Evolutionary conservation across 2,113 vertebrate species (phyloP).

Genomic region (Callipepla squamata): DNA sequence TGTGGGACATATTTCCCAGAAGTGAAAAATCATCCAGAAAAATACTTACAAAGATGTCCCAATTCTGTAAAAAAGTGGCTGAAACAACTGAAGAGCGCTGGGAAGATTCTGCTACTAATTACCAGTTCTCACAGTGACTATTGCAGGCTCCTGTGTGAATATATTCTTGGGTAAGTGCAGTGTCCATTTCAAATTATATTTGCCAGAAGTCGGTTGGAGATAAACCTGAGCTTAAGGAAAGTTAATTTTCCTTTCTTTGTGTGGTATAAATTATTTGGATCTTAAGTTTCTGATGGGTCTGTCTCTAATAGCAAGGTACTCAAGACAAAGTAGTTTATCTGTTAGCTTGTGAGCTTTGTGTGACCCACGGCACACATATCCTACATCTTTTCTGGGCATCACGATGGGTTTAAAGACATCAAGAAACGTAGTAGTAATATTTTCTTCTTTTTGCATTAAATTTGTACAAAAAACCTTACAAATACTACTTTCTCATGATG

Average conservation of each 20-base stretch:
- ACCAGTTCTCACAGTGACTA: slow-evolving; percentile 97
- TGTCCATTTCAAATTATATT: not conserved
- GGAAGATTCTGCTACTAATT: slow-evolving; percentile 91
- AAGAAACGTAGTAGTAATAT: not conserved
- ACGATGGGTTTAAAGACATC: not conserved
- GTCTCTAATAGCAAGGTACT: not conserved
- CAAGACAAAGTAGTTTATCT: not conserved
- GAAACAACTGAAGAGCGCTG: slow-evolving; percentile 85
- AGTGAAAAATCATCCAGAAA: slow-evolving; percentile 88
- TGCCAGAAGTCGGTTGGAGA: not conserved
- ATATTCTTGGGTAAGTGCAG: slow-evolving; percentile 88
- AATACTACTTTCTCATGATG: not conserved
- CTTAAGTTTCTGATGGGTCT: not conserved
- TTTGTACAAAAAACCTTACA: not conserved
- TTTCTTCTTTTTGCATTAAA: not conserved
- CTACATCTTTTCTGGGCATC: not conserved
- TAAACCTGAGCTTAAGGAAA: not conserved
- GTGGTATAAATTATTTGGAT: not conserved
- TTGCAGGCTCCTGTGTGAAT: slow-evolving; percentile 90
- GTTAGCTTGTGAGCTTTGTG: not conserved
- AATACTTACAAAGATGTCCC: slow-evolving; percentile 89
- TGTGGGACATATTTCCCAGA: slow-evolving; percentile 91
- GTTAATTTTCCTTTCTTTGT: not conserved
- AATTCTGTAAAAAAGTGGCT: slow-evolving; percentile 91
- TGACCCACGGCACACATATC: not conserved